Percentiles rank a stretch among this genome's conserved stretches.
Conservation (phyloP, 2,113 vertebrate species). For the Alectura lathami region DNA sequence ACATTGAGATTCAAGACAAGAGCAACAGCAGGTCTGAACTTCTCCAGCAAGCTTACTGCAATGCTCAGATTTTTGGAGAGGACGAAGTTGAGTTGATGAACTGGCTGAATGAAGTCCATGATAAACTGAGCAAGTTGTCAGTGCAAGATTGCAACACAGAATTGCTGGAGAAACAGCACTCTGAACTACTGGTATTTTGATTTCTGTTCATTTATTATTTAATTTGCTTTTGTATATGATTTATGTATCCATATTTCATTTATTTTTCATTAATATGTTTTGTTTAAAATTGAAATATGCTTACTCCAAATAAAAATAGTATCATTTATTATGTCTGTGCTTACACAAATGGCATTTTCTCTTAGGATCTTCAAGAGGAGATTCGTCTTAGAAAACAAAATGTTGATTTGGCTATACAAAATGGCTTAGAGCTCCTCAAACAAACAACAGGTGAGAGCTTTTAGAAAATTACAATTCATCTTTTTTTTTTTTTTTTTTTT, state of each 20-base stretch:
- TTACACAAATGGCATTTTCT: constrained; percentile 35
- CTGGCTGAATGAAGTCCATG: constrained; percentile 92
- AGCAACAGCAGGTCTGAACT: constrained; percentile 88
- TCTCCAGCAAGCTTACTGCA: constrained; percentile 91
- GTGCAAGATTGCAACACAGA: constrained; percentile 85
- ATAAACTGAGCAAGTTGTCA: constrained; percentile 83
- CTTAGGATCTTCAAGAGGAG: constrained; percentile 89
- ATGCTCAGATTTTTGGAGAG: constrained; percentile 95
- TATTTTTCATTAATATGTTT: constrained; percentile 6
- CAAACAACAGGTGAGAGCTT: constrained; percentile 90
- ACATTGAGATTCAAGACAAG: constrained; percentile 92
- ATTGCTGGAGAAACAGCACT: constrained; percentile 85
- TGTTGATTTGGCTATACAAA: constrained; percentile 91
- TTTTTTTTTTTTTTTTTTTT: background rate
- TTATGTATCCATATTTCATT: background rate
- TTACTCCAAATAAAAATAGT: background rate
- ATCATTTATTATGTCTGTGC: background rate
- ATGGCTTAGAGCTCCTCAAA: constrained; percentile 95
- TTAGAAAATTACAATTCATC: background rate
- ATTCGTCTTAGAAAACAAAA: constrained; percentile 88
- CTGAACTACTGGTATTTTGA: constrained; percentile 91
- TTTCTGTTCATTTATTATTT: constrained; percentile 72
- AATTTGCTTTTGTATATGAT: constrained; percentile 2
- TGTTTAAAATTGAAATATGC: background rate
- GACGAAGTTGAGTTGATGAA: constrained; percentile 97